Percentiles rank a stretch among this genome's conserved stretches.
Conservation (phyloP, 2,113 vertebrate species). For the Mus musculus region DNA sequence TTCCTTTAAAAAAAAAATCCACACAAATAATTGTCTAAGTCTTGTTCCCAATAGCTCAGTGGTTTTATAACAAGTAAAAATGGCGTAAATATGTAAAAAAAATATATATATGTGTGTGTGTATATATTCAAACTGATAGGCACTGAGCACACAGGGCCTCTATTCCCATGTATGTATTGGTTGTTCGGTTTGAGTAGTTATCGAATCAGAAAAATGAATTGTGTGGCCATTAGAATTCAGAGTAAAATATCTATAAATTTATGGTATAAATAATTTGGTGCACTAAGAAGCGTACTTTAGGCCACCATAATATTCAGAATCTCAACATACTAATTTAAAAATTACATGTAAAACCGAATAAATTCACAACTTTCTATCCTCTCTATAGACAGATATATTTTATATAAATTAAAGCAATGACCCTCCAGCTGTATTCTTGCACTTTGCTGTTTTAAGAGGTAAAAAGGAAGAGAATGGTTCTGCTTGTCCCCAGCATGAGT, state of each 20-base stretch:
- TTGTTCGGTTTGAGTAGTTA: slow-evolving; percentile 90
- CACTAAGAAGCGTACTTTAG: slow-evolving; percentile 92
- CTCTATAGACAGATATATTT: slow-evolving; percentile 98
- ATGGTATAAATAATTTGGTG: slow-evolving; percentile 89
- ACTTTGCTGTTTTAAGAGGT: slow-evolving; percentile 91
- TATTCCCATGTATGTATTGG: slow-evolving; percentile 84
- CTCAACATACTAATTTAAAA: slow-evolving; percentile 91
- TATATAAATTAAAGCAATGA: slow-evolving; percentile 96
- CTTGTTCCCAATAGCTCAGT: slow-evolving; percentile 91
- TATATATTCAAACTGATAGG: slow-evolving; percentile 86
- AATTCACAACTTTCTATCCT: slow-evolving; percentile 95
- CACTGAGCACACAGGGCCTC: slow-evolving; percentile 88
- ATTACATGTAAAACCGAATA: slow-evolving; percentile 90
- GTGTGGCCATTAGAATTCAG: slow-evolving; percentile 88
- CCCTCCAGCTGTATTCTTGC: slow-evolving; percentile 89
- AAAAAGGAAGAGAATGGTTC: slow-evolving; percentile 90
- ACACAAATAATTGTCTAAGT: slow-evolving; percentile 82
- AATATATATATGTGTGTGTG: slow-evolving; percentile 78
- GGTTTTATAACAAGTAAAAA: slow-evolving; percentile 89
- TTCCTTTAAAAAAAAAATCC: slow-evolving; percentile 79
- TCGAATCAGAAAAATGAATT: slow-evolving; percentile 85
- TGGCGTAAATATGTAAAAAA: slow-evolving; percentile 82
- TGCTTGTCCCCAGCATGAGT: slow-evolving; percentile 88
- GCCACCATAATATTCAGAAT: slow-evolving; percentile 91
- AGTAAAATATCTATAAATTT: slow-evolving; percentile 87